Evolutionary conservation across 2,113 vertebrate species (phyloP), one percentile per base, ranked within the genome.

Genomic region (Ancistrus triradiatus): DNA sequence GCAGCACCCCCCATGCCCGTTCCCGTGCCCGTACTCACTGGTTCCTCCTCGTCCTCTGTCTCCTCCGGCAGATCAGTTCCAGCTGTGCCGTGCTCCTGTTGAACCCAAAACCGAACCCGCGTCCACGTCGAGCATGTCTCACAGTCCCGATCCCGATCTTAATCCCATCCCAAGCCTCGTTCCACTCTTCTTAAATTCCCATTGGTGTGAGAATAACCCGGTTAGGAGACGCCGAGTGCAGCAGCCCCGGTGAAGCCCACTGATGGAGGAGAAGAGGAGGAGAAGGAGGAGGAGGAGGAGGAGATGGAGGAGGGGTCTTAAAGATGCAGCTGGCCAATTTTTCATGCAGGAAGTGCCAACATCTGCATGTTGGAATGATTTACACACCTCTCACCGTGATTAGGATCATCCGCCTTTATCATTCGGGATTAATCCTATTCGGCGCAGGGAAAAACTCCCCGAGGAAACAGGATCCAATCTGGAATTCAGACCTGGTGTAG

Each of bases 221-320:
- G 57, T 21, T 9, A 21, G 35, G 38, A 42, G 38, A 42, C 38
- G 27, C 27, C 3, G 27, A 44, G 24, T 18, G 40, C 24, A 31
- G 56, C 38, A 42, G 38, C 38, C 13, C 38, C 38, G 38, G 38
- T 42, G 38, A 42, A n/a, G 38, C 38, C 56, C 22, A 1, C 42
- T 33, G 42, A 46, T 33, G 38, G 42, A 59, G 27, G 42, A 59
- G 42, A 27, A 8, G 55, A 31, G 27, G 51, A 42, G 13, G 21
- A 57, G 19, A 7, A 38, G 19, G 21, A 42, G 52, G 13, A 35
- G 49, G 25, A 55, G 52, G 5, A 37, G 53, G 21, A n/a, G 53
- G 22, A 27, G 55, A 28, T 43, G 55, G 55, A 58, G 55, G 55
- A 58, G 55, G 56, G 56, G 56, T 47, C 57, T 59, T 59, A 59